Conservation (phyloP, 2,888 invertebrate species). For the Dryocosmus kuriphilus region DNA sequence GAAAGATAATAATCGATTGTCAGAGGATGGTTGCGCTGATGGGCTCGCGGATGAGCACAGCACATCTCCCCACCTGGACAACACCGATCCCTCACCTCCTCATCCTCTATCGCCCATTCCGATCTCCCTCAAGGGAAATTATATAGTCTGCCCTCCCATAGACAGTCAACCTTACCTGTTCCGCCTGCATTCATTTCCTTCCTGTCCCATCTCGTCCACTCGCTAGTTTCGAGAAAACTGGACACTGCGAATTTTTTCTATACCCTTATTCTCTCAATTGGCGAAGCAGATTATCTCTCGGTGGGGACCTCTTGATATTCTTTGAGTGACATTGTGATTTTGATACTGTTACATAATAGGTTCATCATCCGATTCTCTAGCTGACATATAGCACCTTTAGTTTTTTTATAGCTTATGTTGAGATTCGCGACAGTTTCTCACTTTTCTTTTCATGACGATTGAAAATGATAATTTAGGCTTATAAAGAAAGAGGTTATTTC, state of each 20-base stretch:
- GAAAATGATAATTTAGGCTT: background rate
- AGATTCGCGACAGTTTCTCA: background rate
- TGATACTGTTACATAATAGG: background rate
- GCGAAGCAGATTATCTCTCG: constrained; percentile 49
- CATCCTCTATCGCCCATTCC: constrained; percentile 66
- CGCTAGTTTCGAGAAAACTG: constrained; percentile 39
- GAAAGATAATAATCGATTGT: constrained; percentile 77
- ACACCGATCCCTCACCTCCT: constrained; percentile 61
- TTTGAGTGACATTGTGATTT: background rate
- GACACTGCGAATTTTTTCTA: constrained; percentile 54
- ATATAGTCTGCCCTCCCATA: constrained; percentile 71
- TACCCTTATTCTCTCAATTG: constrained; percentile 50
- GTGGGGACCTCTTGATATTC: background rate
- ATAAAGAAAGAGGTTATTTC: background rate
- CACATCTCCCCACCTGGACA: constrained; percentile 67
- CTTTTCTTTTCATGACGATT: background rate
- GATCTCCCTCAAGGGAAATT: constrained; percentile 78
- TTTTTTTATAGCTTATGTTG: background rate
- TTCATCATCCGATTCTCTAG: background rate
- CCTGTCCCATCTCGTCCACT: constrained; percentile 48
- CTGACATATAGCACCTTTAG: background rate
- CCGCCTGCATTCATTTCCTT: constrained; percentile 64
- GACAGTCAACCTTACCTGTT: constrained; percentile 72
- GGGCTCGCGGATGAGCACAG: constrained; percentile 72
- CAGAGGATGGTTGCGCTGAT: constrained; percentile 73